Evolutionary conservation across 2,797 vertebrate species (phyloP), one percentile per base, ranked within the genome.

Genomic region (Sebastes matsubarae): DNA sequence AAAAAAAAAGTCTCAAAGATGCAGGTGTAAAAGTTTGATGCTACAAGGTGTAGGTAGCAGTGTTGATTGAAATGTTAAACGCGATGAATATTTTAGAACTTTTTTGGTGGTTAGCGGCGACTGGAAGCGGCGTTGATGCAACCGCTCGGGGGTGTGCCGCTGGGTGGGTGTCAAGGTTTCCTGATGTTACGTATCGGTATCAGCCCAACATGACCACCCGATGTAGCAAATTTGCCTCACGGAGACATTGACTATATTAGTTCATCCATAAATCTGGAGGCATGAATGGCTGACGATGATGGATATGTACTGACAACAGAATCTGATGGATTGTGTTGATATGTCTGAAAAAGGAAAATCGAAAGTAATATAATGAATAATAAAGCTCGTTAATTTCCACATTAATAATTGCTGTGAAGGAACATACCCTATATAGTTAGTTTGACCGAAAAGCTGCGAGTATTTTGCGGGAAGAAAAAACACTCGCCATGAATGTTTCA

Each of bases 401-500:
- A 73, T 84, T 50, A 77, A 83, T 84, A 73, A 75, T 20, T 46
- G 71, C 32, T 72, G 66, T 32, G 22, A 60, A 52, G 13, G 30
- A 78, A 69, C 67, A 12, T 20, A 27, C 8, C 34, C 20, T 68
- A 75, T 83, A 72, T 71, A 27, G 71, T 77, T 16, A 61, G 55
- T 78, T 63, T 70, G 80, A 75, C 58, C 82, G 58, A 61, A 86
- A 85, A 67, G 73, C 84, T 84, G 67, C 18, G 27, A 76, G 61
- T 77, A 46, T 52, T 59, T 79, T 81, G 69, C 42, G 57, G 79
- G 46, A 69, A 65, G 55, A 66, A 75, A 75, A 80, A 65, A 81
- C 71, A 69, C 29, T 77, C 16, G 18, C 50, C 34, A 80, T 94
- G 67, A 93, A 94, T 93, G 85, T 91, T 94, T 94, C 72, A 92